A percentile compares a stretch with the other conserved stretches of the same genome.
Conservation (phyloP, 1,140 invertebrate genomes). For the Zaprionus ghesquierei region DNA sequence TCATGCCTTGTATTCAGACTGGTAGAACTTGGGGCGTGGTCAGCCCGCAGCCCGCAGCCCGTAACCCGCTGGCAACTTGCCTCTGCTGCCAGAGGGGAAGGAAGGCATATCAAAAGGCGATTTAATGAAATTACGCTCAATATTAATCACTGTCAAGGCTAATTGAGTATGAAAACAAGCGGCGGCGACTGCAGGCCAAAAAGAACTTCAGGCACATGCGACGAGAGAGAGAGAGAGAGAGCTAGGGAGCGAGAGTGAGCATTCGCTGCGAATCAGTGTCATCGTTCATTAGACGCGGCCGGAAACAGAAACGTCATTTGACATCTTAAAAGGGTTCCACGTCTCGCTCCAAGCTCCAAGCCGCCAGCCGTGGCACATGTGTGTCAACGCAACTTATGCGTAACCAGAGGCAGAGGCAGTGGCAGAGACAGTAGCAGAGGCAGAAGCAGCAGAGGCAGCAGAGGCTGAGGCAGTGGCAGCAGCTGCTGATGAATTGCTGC, state of each 20-base stretch:
- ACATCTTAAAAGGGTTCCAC: slow-evolving; percentile 74
- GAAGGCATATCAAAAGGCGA: slow-evolving; percentile 68
- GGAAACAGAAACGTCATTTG: slow-evolving; percentile 58
- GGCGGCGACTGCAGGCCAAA: not conserved
- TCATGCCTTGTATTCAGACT: slow-evolving; percentile 18
- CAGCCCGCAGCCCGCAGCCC: not conserved
- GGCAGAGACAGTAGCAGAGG: not conserved
- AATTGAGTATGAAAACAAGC: slow-evolving; percentile 77
- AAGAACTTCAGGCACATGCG: slow-evolving; percentile 10
- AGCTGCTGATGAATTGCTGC: slow-evolving; percentile 49
- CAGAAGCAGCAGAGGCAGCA: slow-evolving; percentile 26
- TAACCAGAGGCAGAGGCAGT: slow-evolving; percentile 6
- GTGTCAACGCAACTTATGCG: slow-evolving; percentile 25
- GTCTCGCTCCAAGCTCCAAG: not conserved
- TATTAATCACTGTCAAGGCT: slow-evolving; percentile 77
- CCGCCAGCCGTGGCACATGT: not conserved
- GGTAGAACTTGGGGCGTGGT: slow-evolving; percentile 7
- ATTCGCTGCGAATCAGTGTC: slow-evolving; percentile 51
- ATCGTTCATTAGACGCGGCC: slow-evolving; percentile 63
- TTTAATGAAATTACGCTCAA: slow-evolving; percentile 78
- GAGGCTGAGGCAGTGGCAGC: not conserved
- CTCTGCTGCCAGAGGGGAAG: slow-evolving; percentile 2
- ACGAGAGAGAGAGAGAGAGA: not conserved
- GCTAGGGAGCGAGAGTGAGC: not conserved
- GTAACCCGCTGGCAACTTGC: not conserved